Evolutionary conservation across 2,797 vertebrate species (phyloP).

Genomic region (Schizopygopsis malacanthus): DNA sequence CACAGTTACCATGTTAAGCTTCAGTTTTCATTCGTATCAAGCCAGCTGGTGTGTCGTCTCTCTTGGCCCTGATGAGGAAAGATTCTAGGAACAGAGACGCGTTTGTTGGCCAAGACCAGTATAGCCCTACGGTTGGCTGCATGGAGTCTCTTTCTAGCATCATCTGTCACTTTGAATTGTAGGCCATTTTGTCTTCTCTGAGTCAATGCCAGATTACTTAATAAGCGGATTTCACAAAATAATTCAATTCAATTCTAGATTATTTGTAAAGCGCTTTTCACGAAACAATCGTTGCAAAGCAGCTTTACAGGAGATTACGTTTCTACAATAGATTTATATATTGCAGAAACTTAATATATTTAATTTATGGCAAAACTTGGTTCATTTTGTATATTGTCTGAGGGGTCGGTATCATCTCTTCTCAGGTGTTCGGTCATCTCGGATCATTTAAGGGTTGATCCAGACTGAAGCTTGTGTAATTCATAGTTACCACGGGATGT

Average conservation of each 20-base stretch:
- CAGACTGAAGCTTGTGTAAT: too few species aligned
- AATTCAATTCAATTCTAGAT: background rate
- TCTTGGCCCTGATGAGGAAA: slow-evolving; percentile 35
- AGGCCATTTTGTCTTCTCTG: slow-evolving; percentile 37
- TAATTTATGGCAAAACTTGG: too few species aligned
- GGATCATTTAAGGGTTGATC: too few species aligned
- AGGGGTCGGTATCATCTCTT: too few species aligned
- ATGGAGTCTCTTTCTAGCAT: slow-evolving; percentile 46
- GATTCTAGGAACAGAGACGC: slow-evolving; percentile 35
- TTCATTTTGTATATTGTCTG: too few species aligned
- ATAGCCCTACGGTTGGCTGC: slow-evolving; percentile 21
- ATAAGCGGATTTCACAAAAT: slow-evolving; percentile 35
- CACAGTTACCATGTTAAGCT: slow-evolving; percentile 45
- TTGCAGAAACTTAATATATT: too few species aligned
- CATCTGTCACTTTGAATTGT: slow-evolving; percentile 55
- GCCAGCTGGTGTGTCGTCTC: slow-evolving; percentile 31
- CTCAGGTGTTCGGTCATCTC: too few species aligned
- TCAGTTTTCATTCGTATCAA: background rate
- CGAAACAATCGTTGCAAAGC: too few species aligned
- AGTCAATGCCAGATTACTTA: slow-evolving; percentile 52
- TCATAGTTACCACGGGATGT: too few species aligned
- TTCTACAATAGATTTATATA: too few species aligned
- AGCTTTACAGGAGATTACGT: too few species aligned
- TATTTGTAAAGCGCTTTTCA: too few species aligned
- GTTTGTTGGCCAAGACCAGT: slow-evolving; percentile 34